These are phyloP conservation scores for Neomonachus schauinslandi DNA, from an alignment of 2,113 vertebrate species.

Conservation along the genomic window DNA sequence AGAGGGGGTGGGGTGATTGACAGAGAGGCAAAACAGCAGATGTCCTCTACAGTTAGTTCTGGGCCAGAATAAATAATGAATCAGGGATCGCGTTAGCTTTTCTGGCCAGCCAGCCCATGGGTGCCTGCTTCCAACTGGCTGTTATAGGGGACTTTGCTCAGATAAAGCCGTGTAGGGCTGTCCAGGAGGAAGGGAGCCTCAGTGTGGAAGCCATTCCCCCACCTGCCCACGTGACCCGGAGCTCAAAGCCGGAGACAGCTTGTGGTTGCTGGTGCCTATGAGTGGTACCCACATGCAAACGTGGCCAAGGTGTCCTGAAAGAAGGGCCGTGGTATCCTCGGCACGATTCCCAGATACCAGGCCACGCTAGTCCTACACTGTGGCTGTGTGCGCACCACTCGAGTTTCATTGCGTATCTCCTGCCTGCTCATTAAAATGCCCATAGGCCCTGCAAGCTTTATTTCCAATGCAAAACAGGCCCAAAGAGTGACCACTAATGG, in stretches of 20 bases:
- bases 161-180: neutral
- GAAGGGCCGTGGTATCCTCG: neutral
- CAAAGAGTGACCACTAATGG: neutral
- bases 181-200: neutral
- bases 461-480: neutral
- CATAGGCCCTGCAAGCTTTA: neutral
- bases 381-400: neutral
- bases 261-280: neutral
- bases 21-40: neutral
- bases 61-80: neutral
- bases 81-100: neutral
- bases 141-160: neutral
- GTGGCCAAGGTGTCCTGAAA: neutral
- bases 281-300: rapidly evolving
- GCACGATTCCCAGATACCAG: neutral
- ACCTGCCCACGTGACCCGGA: neutral
- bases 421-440: neutral
- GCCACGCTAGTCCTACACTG: neutral
- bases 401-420: neutral
- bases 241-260: neutral
- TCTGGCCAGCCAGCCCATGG: neutral
- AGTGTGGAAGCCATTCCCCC: neutral
- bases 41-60: neutral
- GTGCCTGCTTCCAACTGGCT: neutral
- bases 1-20: neutral